phyloP scores from a whole-genome alignment of 2,797 vertebrate genomes.

The Oreortyx pictus region DNA sequence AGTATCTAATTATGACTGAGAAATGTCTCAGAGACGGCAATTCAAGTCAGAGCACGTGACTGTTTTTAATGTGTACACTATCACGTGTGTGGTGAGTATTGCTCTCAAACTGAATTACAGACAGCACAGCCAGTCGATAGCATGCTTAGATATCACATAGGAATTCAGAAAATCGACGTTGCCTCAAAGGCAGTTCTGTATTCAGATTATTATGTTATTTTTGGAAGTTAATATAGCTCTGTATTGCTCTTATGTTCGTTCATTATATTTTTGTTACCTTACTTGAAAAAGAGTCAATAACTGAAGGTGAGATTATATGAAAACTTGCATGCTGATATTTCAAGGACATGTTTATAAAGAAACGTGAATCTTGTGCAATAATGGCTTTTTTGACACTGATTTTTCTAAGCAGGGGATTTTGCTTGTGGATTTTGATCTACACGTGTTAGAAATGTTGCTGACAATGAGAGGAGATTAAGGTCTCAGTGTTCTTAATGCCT shows the following conservation, averaged over 20 bases:
- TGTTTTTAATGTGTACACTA: neutral
- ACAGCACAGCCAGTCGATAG: neutral
- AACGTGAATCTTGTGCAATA: neutral
- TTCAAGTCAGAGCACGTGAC: neutral
- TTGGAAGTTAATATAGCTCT: neutral
- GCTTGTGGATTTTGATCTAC: neutral
- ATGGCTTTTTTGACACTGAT: fast-evolving
- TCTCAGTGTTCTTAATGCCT: neutral
- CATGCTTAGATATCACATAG: neutral
- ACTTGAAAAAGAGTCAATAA: neutral
- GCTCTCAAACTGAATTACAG: neutral
- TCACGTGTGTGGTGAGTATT: neutral
- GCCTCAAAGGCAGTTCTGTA: neutral
- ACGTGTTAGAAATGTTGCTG: neutral
- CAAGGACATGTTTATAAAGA: neutral
- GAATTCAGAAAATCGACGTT: neutral
- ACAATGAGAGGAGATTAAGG: neutral
- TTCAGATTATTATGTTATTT: neutral
- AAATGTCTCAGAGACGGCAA: neutral
- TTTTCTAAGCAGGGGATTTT: neutral
- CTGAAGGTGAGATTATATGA: neutral
- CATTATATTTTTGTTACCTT: neutral
- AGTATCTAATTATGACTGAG: neutral
- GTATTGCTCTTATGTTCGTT: neutral
- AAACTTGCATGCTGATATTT: neutral